Base-by-base conservation (phyloP, 2,888 invertebrate genomes). In the Eremobia ochroleuca region DNA sequence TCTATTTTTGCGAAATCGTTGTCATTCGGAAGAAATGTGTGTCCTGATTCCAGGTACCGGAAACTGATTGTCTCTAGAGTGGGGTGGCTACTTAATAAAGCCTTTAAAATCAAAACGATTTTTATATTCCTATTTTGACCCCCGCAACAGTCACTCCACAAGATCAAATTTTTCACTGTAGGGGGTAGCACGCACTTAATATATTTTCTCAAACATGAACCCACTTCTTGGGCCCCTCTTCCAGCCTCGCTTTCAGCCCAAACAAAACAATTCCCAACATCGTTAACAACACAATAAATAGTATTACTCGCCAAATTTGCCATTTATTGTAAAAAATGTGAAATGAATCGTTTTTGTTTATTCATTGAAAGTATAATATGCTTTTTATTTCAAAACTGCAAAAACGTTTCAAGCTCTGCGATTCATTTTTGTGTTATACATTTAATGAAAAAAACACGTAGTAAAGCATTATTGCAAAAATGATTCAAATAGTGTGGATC, bases 221-320 rank as follows among this genome's bases (percentile, higher is more conserved):
- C 84, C n/a, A 84, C 84, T 76, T 82, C 82, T 72, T 85, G 85
- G 31, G 82, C 75, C 52, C 82, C 85, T 66, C 82, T 59, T 28
- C 82, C 84, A 49, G 82, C 82, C 46, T 85, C 78, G 31, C 80
- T 74, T 64, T 85, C 85, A 43, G 80, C 71, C 84, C 84, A 82
- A 37, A 82, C 70, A 58, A 67, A 73, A 74, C 76, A 83, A 66
- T 77, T 61, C 25, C 71, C 84, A 55, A 37, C 55, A 64, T 71
- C 79, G 66, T 73, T 71, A 71, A 71, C n/a, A n/a, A 46, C 71
- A 71, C 71, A 71, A 62, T 71, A 71, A n/a, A n/a, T n/a, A n/a
- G 62, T 62, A 65, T 73, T 65, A 73, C 65, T 73, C 65, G 34
- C 21, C 73, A 70, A 73, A 75, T 68, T 75, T 76, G 70, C 70